phyloP scores from a whole-genome alignment of 2,113 vertebrate species.

The Spilogale gracilis region DNA sequence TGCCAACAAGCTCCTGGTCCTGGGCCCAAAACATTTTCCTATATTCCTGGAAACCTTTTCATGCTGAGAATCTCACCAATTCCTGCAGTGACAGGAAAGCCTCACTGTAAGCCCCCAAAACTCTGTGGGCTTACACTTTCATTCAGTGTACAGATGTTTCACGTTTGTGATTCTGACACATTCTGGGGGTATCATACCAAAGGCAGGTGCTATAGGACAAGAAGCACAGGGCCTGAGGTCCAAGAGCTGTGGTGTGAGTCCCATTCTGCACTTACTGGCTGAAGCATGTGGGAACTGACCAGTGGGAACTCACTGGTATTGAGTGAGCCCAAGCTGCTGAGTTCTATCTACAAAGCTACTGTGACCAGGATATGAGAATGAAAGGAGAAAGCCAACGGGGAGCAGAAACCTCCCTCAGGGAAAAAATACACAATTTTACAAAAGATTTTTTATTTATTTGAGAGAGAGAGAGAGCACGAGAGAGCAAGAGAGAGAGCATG shows the following conservation, averaged over 20 bases:
- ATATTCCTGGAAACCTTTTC: constrained; percentile 28
- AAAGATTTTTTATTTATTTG: too few relatives aligned
- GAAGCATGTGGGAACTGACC: background rate
- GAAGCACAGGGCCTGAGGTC: background rate
- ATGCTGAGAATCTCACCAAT: background rate
- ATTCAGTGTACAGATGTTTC: background rate
- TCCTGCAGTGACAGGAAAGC: background rate
- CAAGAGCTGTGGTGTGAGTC: background rate
- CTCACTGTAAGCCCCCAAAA: background rate
- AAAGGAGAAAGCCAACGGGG: background rate
- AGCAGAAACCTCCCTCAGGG: background rate
- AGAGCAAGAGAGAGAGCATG: too few relatives aligned
- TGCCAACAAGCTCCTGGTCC: background rate
- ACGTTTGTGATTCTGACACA: background rate
- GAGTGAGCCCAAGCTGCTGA: constrained; percentile 7
- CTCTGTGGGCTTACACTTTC: background rate
- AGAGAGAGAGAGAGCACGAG: too few relatives aligned
- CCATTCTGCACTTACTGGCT: background rate
- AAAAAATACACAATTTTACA: too few relatives aligned
- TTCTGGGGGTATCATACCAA: background rate
- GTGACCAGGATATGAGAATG: background rate
- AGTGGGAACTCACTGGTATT: background rate
- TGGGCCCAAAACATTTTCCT: background rate
- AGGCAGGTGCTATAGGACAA: background rate
- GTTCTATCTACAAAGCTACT: background rate